Conservation (phyloP, 1,140 invertebrate genomes). For the Drosophila kanapiae region DNA sequence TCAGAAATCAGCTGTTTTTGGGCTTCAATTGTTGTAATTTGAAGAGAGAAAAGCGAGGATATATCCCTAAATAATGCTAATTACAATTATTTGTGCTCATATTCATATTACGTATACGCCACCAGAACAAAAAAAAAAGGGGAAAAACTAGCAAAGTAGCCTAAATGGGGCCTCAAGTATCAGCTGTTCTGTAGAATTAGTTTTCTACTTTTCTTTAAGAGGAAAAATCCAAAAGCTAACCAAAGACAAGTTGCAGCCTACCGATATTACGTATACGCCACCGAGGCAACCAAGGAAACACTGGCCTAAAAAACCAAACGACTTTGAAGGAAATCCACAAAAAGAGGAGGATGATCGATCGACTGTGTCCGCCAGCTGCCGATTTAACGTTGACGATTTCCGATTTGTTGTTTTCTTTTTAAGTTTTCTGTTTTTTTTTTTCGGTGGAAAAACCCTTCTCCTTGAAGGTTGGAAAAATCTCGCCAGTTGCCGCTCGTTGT, state of each 20-base stretch:
- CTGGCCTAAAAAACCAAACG: constrained; percentile 1
- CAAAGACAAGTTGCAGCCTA: background rate
- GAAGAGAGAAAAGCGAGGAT: background rate
- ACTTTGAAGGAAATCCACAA: background rate
- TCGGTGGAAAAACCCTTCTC: background rate
- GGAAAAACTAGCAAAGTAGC: background rate
- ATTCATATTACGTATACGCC: constrained; percentile 38
- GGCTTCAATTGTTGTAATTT: background rate
- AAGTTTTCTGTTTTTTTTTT: background rate
- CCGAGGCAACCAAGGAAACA: constrained; percentile 5
- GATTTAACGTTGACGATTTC: constrained; percentile 12
- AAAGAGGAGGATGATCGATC: background rate
- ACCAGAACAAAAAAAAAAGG: background rate
- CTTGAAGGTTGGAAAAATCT: constrained; percentile 5
- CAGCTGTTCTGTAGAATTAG: background rate
- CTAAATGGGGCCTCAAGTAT: background rate
- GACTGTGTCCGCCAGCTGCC: constrained; percentile 15
- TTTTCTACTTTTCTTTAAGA: background rate
- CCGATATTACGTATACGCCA: constrained; percentile 46
- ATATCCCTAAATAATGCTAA: background rate
- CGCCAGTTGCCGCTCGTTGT: constrained; percentile 29
- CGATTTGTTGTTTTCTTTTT: background rate
- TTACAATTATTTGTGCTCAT: background rate
- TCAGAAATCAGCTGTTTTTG: constrained; percentile 17
- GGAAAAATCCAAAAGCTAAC: constrained; percentile 5